Base-by-base conservation (phyloP, 2,888 invertebrate species). In the Zygaena filipendulae region DNA sequence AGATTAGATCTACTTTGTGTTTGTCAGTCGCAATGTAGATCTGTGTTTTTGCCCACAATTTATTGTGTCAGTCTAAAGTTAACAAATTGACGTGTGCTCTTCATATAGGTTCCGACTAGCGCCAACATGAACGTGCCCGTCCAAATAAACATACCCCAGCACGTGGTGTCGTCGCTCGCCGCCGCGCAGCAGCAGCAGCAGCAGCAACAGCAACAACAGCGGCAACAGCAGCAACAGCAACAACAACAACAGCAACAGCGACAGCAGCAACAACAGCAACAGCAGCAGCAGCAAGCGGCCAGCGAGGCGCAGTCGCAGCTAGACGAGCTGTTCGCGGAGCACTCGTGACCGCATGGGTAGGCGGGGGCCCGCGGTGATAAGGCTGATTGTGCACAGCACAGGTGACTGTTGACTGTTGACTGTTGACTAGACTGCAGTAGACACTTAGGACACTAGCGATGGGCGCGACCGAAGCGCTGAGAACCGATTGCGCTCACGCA, bases 91-190 rank as follows among this genome's bases (percentile, higher is more conserved):
- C n/a, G n/a, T n/a, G n/a, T n/a, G n/a, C n/a, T n/a, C n/a, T n/a
- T n/a, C n/a, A n/a, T n/a, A 0, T 46, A 85, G 85, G 84, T 85
- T 30, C 84, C 85, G n/a, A 82, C 84, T 11, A 81, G 83, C 36
- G 50, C 59, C 8, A 84, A 82, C 59, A 72, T 82, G 38, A 83
- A 83, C 38, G 74, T 84, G 34, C 86, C 86, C 1, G 84, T 87
- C 10, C 86, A 86, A 59, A 87, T 87, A 43, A 85, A 84, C 70
- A 83, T 87, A 51, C 86, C 86, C 8, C 84, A 81, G 41, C 80
- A 81, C 56, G 62, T 81, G 44, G 64, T 77, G 40, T 40, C 72
- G 11, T 71, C 77, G 1, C 57, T 74, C 21, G 53, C 59, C 21
- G 58, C 47, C 20, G 38, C 40, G 13, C 16, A 13, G 13, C 81